These are phyloP conservation scores for Griposia aprilina DNA, from an alignment of 2,888 invertebrate genomes.

Conservation along the genomic window DNA sequence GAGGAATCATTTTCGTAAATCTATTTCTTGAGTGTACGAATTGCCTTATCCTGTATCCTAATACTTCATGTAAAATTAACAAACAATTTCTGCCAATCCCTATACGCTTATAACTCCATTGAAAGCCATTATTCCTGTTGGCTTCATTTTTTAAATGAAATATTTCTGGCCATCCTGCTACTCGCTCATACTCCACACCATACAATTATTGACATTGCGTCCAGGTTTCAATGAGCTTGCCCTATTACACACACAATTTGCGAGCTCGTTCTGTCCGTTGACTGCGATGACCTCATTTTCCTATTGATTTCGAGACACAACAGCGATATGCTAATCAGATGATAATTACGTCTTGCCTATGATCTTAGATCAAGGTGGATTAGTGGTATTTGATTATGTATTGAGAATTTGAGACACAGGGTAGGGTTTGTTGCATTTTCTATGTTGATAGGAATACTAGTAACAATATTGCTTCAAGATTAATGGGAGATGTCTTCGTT, in stretches of 20 bases:
- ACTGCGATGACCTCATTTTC: constrained; percentile 59
- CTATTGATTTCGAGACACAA: constrained; percentile 54
- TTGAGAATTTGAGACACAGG: neutral
- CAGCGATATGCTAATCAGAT: constrained; percentile 61
- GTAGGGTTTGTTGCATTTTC: constrained; percentile 9
- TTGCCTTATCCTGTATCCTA: too few relatives aligned
- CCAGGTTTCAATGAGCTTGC: constrained; percentile 67
- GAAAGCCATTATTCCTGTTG: too few relatives aligned
- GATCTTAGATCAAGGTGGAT: constrained; percentile 63
- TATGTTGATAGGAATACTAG: constrained; percentile 1
- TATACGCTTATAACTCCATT: too few relatives aligned
- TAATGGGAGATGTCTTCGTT: too few relatives aligned
- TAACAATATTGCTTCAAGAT: too few relatives aligned
- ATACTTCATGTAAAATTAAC: neutral
- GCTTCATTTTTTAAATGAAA: too few relatives aligned
- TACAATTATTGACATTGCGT: constrained; percentile 71
- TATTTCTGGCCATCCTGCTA: neutral
- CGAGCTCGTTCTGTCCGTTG: constrained; percentile 53
- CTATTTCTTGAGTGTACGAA: neutral
- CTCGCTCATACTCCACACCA: neutral
- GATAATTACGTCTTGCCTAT: constrained; percentile 51
- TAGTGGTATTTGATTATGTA: constrained; percentile 57
- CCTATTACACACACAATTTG: constrained; percentile 59
- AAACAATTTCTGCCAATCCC: neutral
- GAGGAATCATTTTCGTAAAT: neutral